Evolutionary conservation across 2,797 vertebrate species (phyloP).

Genomic region (Potorous gilbertii): DNA sequence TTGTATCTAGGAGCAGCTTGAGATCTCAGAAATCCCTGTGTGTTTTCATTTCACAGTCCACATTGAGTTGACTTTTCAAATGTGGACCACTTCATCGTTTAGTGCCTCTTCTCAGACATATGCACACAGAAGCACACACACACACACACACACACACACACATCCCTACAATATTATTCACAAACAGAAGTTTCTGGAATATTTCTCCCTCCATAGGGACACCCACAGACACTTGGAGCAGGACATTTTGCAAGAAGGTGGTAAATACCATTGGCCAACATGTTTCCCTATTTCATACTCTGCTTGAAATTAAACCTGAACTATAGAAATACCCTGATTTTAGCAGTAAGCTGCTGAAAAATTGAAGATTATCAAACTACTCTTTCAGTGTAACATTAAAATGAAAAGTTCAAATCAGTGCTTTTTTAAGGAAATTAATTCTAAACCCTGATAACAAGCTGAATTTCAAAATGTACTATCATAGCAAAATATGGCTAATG

Average conservation of each 20-base stretch:
- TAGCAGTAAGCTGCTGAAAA: constrained; percentile 31
- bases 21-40: not conserved
- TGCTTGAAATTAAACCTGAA: not conserved
- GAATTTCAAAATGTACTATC: not conserved
- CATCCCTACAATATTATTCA: not conserved
- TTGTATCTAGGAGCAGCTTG: not conserved
- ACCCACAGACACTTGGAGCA: not conserved
- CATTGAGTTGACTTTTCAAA: not conserved
- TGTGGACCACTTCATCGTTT: not conserved
- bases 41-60: not conserved
- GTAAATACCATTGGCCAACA: not conserved
- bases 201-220: not conserved
- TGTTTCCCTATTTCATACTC: not conserved
- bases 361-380: constrained; percentile 29
- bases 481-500: constrained; percentile 26
- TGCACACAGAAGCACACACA: too few relatives aligned
- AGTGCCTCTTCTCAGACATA: not conserved
- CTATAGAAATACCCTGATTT: constrained; percentile 24
- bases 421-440: constrained; percentile 43
- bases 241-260: not conserved
- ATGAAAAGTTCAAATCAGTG: constrained; percentile 3
- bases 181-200: not conserved
- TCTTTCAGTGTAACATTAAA: constrained; percentile 42
- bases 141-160: too few relatives aligned
- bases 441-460: constrained; percentile 45